Percentiles rank a stretch among this genome's conserved stretches.
Conservation (phyloP, 2,888 invertebrate species). For the Rotaria socialis region DNA sequence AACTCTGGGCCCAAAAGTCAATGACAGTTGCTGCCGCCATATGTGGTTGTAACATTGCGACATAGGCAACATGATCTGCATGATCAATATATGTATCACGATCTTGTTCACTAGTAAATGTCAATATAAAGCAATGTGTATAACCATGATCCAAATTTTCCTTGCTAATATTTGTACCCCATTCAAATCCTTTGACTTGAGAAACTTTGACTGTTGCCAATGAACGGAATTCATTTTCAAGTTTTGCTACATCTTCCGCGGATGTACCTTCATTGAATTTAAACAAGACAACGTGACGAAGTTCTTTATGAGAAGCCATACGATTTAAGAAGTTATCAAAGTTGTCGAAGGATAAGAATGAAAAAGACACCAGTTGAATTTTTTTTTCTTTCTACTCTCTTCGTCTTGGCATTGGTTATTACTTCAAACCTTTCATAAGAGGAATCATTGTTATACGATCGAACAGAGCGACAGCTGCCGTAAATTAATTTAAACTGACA, state of each 20-base stretch:
- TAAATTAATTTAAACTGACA: neutral
- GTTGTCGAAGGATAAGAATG: neutral
- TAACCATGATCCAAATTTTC: neutral
- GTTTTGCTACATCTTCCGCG: neutral
- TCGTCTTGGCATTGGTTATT: too few relatives aligned
- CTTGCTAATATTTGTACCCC: neutral
- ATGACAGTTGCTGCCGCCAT: neutral
- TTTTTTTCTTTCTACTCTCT: too few relatives aligned
- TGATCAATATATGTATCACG: neutral
- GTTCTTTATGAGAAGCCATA: neutral
- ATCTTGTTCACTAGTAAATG: neutral
- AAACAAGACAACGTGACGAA: neutral
- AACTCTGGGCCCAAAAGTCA: neutral
- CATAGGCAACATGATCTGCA: neutral
- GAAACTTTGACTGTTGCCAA: neutral
- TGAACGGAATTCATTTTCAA: neutral
- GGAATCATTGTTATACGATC: neutral
- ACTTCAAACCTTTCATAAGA: too few relatives aligned
- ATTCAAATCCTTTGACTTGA: neutral
- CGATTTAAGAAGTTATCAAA: neutral
- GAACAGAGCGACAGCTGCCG: neutral
- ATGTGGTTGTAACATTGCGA: neutral
- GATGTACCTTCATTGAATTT: neutral
- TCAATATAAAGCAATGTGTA: neutral
- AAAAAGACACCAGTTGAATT: neutral